phyloP scores from a whole-genome alignment of 2,797 vertebrate species.

The Accipiter superciliosus region DNA sequence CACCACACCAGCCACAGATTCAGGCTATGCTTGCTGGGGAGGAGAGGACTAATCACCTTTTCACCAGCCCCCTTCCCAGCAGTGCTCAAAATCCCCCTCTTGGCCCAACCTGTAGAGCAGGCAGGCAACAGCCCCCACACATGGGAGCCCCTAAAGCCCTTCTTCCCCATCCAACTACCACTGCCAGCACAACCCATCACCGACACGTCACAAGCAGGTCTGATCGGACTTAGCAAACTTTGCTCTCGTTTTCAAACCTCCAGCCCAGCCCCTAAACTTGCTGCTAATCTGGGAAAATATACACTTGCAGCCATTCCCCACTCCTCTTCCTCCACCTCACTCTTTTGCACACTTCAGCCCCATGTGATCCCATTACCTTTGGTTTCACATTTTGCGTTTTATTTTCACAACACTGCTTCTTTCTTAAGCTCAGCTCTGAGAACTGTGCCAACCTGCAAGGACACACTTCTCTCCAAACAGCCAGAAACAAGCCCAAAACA shows the following conservation, averaged over 20 bases:
- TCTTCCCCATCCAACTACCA: not conserved
- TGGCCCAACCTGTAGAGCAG: not conserved
- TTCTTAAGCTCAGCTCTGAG: not conserved
- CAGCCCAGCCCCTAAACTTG: not conserved
- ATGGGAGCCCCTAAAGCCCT: accelerated
- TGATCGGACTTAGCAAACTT: not conserved
- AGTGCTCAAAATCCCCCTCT: not conserved
- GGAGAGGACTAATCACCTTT: not conserved
- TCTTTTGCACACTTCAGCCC: not conserved
- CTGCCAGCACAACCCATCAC: not conserved
- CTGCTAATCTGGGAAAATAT: not conserved
- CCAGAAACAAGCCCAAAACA: not conserved
- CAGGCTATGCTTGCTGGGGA: not conserved
- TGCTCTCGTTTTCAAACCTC: not conserved
- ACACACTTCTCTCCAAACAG: not conserved
- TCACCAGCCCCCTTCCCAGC: not conserved
- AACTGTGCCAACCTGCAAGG: not conserved
- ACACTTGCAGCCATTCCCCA: no score
- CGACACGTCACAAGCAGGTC: accelerated
- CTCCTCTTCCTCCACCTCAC: not conserved
- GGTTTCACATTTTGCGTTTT: not conserved
- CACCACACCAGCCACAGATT: not conserved
- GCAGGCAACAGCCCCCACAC: not conserved
- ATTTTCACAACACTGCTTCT: not conserved
- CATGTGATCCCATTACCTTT: accelerated